phyloP scores from a whole-genome alignment of 2,797 vertebrate species.

The Harpagifer antarcticus region DNA sequence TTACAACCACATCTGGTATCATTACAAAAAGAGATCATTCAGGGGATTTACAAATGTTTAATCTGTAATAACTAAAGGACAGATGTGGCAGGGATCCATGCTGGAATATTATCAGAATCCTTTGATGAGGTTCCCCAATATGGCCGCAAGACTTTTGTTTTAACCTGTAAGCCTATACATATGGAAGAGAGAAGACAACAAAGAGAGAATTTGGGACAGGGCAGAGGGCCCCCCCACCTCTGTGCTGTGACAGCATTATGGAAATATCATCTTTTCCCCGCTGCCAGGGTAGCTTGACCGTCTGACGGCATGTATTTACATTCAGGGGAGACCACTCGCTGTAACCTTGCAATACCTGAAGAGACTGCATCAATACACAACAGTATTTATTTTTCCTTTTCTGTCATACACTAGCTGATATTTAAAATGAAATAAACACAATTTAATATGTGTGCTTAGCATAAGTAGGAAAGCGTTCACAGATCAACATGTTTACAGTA shows the following conservation, averaged over 20 bases:
- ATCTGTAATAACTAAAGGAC: conserved; percentile 44
- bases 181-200: conserved; percentile 50
- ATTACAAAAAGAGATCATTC: conserved; percentile 35
- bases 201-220: conserved; percentile 58
- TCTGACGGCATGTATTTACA: conserved; percentile 72
- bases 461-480: conserved; percentile 41
- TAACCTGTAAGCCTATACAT: conserved; percentile 21
- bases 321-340: conserved; percentile 61
- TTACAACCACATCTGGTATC: conserved; percentile 30
- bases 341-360: conserved; percentile 55
- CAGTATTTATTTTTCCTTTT: conserved; percentile 33
- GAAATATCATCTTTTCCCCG: conserved; percentile 76
- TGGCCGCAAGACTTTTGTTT: neutral
- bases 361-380: conserved; percentile 35
- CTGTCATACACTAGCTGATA: conserved; percentile 24
- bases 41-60: conserved; percentile 46
- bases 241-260: conserved; percentile 80
- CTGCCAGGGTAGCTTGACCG: conserved; percentile 71
- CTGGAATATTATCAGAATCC: neutral
- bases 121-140: conserved; percentile 9
- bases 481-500: conserved; percentile 56
- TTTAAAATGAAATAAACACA: conserved; percentile 32
- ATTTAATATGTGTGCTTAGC: conserved; percentile 34
- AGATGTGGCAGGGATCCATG: conserved; percentile 25
- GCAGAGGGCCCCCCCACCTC: conserved; percentile 46